Evolutionary conservation across 2,797 vertebrate genomes (phyloP), one percentile per base, ranked within the genome.

Genomic region (Danio kyathit): DNA sequence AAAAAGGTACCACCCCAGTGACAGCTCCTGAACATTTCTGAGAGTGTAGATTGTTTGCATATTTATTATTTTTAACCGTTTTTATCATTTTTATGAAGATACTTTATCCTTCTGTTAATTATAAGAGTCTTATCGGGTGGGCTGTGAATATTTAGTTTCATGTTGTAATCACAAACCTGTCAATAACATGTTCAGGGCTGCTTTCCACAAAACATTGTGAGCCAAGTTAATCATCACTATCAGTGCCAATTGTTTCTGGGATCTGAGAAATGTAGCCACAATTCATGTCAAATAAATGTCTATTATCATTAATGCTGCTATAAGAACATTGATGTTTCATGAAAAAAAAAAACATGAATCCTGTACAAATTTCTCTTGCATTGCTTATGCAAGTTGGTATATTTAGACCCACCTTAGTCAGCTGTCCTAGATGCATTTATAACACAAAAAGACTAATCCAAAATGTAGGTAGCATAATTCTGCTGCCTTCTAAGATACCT

Each of bases 391-490:
- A 41, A 54, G 10, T 17, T n/a, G 48, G 14, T 11, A 52, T 7
- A 7, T 51, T 54, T 51, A 13, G 49, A 54, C 29, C 40, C 4
- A 72, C 40, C 29, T 40, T 7, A 54, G 16, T 29, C 49, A 70
- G 16, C 9, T 70, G 48, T 70, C 66, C 46, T 69, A n/a, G 66
- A 17, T 17, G 67, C 40, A 16, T 70, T 70, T 41, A 54, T 41
- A 70, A 70, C 67, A 41, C 48, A 29, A 29, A 54, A 41, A 56
- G 17, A 6, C 41, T 29, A 46, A 59, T 57, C 17, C 70, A 46
- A 59, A 73, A 46, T 52, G 17, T 56, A 57, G 52, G 40, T 59
- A 73, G 40, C 52, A 19, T 29, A 59, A 59, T 59, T 46, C 43
- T 6, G 40, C 17, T 72, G n/a, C 52, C 12, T 44, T 72, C 51